Evolutionary conservation across 2,888 invertebrate genomes (phyloP).

Genomic region (Ernsta delagoae): DNA sequence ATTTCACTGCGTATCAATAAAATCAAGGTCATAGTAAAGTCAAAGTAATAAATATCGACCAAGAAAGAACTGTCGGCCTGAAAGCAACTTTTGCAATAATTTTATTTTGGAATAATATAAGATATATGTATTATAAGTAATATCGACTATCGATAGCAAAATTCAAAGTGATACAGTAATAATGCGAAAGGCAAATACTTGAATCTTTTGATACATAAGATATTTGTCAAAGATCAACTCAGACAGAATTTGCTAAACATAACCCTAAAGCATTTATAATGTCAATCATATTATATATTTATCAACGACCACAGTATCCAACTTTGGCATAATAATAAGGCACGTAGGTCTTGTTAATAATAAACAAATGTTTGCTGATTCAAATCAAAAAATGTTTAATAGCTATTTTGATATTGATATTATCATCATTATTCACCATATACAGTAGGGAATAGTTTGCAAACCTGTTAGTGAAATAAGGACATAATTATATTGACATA

Average conservation of each 20-base stretch:
- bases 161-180: background rate
- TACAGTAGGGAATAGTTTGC: background rate
- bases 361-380: no score
- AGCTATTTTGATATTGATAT: background rate
- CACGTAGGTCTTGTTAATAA: no score
- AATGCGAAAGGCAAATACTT: background rate
- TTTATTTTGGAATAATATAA: background rate
- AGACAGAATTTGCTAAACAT: no score
- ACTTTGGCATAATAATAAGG: no score
- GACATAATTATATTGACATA: background rate
- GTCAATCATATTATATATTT: no score
- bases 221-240: background rate
- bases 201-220: background rate
- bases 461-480: background rate
- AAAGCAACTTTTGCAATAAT: conserved; percentile 3
- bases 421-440: background rate
- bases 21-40: background rate
- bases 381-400: no score
- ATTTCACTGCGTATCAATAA: background rate
- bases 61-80: background rate
- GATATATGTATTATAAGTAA: background rate
- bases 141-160: background rate
- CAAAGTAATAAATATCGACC: conserved; percentile 4
- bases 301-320: no score
- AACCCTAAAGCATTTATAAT: no score